Percentiles rank a stretch among this genome's conserved stretches.
These are phyloP conservation scores for Sinocyclocheilus grahami DNA, from an alignment of 2,113 vertebrate species.

Conservation along the genomic window DNA sequence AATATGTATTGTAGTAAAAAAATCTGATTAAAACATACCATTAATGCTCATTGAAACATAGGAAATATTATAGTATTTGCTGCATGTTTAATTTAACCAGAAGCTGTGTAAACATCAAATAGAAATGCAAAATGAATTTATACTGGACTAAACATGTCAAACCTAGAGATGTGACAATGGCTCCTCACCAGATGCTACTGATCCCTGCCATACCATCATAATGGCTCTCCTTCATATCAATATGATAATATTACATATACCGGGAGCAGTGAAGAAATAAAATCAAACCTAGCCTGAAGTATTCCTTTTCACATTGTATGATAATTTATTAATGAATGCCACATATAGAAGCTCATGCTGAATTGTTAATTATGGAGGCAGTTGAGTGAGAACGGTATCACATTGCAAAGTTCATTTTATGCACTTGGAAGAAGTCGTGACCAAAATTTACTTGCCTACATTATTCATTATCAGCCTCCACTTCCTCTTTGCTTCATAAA, in stretches of 20 bases:
- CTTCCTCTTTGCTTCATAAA: background rate
- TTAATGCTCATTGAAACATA: background rate
- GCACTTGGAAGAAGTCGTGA: background rate
- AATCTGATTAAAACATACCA: background rate
- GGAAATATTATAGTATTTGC: background rate
- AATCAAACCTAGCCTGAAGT: slow-evolving; percentile 14
- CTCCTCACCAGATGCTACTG: background rate
- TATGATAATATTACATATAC: slow-evolving; percentile 36
- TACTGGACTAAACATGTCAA: background rate
- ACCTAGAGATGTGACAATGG: background rate
- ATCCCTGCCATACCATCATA: background rate
- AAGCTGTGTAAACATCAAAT: background rate
- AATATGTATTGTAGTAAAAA: background rate
- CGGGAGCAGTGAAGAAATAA: background rate
- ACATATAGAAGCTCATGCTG: slow-evolving; percentile 24
- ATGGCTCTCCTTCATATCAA: slow-evolving; percentile 25
- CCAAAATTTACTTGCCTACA: background rate
- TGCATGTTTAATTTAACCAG: background rate
- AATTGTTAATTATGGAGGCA: slow-evolving; percentile 31
- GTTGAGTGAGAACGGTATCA: slow-evolving; percentile 14
- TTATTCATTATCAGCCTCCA: background rate
- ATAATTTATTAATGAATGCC: slow-evolving; percentile 38
- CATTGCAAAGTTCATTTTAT: slow-evolving; percentile 7
- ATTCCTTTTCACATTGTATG: slow-evolving; percentile 15
- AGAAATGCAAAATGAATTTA: background rate